Percentiles rank a stretch among this genome's conserved stretches.
These are phyloP conservation scores for Machimus atricapillus DNA, from an alignment of 2,888 invertebrate genomes.

Conservation along the genomic window DNA sequence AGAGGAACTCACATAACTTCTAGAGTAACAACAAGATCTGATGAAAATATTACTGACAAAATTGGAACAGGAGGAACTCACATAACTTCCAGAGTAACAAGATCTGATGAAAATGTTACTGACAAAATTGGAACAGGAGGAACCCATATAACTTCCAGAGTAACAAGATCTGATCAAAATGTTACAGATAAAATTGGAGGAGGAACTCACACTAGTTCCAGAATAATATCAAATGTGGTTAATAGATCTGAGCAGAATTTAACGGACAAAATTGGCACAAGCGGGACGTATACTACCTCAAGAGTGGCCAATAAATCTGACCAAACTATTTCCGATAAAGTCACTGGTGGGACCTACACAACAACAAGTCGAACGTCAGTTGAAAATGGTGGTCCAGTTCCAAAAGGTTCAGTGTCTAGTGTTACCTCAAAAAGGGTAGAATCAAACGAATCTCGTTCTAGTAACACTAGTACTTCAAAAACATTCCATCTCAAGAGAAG, in stretches of 20 bases:
- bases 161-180: not conserved
- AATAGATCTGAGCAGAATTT: not conserved
- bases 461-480: slow-evolving; percentile 50
- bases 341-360: not conserved
- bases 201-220: not conserved
- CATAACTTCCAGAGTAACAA: not conserved
- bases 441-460: not conserved
- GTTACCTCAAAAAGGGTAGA: not conserved
- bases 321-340: not conserved
- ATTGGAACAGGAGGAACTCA: not conserved
- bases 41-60: not conserved
- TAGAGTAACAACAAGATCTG: not conserved
- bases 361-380: not conserved
- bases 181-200: not conserved
- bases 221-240: not conserved
- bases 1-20: not conserved
- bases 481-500: slow-evolving; percentile 75
- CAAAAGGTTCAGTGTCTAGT: not conserved
- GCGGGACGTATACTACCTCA: not conserved
- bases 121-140: not conserved
- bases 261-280: not conserved
- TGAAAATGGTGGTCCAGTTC: not conserved
- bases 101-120: not conserved
- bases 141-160: not conserved
- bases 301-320: not conserved